Percentiles rank a stretch among this genome's conserved stretches.
Evolutionary conservation across 2,797 vertebrate genomes (phyloP).

Genomic region (Clarias laeviceps): DNA sequence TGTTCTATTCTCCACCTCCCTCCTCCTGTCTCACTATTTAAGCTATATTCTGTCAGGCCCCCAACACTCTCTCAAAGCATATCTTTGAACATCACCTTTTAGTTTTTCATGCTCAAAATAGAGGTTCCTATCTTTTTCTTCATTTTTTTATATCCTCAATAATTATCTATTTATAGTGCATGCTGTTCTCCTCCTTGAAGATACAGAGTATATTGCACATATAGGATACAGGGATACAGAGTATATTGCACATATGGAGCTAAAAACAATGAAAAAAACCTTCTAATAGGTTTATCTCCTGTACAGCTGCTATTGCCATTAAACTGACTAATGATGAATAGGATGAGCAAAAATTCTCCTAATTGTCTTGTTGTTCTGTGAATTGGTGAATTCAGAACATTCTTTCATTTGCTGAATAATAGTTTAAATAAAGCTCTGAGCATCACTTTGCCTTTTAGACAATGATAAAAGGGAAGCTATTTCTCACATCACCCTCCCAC

Average conservation of each 20-base stretch:
- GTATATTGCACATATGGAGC: slow-evolving; percentile 37
- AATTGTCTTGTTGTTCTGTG: slow-evolving; percentile 65
- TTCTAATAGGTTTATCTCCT: slow-evolving; percentile 63
- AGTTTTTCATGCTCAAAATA: slow-evolving; percentile 54
- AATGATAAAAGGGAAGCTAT: slow-evolving; percentile 16
- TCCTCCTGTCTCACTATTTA: slow-evolving; percentile 46
- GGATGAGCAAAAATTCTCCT: slow-evolving; percentile 63
- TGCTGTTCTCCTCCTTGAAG: slow-evolving; percentile 57
- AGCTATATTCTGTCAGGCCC: slow-evolving; percentile 46
- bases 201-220: slow-evolving; percentile 35
- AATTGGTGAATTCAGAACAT: slow-evolving; percentile 48
- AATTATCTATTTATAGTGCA: slow-evolving; percentile 73
- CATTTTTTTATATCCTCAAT: slow-evolving; percentile 54
- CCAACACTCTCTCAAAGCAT: slow-evolving; percentile 33
- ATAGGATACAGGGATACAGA: slow-evolving; percentile 56
- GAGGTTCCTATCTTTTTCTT: slow-evolving; percentile 37
- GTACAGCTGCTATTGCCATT: slow-evolving; percentile 56
- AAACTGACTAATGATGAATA: slow-evolving; percentile 68
- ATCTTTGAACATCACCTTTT: slow-evolving; percentile 48
- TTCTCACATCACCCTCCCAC: slow-evolving; percentile 36
- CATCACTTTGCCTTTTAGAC: slow-evolving; percentile 40
- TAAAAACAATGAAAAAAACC: slow-evolving; percentile 67
- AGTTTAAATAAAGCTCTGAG: slow-evolving; percentile 49
- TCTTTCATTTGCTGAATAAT: slow-evolving; percentile 52
- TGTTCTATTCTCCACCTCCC: slow-evolving; percentile 61